These are phyloP conservation scores for Chloroceryle aenea DNA, from an alignment of 2,113 vertebrate genomes.

Conservation along the genomic window DNA sequence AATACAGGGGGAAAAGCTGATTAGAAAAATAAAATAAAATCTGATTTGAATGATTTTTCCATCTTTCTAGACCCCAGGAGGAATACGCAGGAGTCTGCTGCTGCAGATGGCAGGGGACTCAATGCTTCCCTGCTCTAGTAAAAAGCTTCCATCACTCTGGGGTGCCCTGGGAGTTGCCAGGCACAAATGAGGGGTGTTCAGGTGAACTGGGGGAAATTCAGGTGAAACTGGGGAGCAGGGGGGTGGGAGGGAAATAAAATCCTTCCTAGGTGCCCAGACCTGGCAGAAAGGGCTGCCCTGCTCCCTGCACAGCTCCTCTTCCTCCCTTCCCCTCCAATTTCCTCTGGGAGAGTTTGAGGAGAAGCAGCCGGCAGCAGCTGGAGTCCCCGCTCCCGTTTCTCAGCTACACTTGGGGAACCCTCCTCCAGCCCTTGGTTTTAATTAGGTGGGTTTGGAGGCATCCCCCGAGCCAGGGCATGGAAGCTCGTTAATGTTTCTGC, in stretches of 20 bases:
- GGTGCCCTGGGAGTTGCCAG: background rate
- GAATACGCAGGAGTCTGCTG: rapidly evolving
- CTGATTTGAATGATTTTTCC: background rate
- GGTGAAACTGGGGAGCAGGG: too few species aligned
- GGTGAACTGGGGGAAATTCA: too few species aligned
- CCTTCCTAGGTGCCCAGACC: rapidly evolving
- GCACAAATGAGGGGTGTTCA: rapidly evolving
- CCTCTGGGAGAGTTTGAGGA: background rate
- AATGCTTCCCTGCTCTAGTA: rapidly evolving
- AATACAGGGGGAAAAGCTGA: background rate
- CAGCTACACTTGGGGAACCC: background rate
- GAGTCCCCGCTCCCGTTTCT: background rate
- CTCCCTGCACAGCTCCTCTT: background rate
- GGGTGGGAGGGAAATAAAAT: background rate
- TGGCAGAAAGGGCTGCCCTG: background rate
- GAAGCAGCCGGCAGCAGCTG: background rate
- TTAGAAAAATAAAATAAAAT: background rate
- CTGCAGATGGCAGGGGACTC: background rate
- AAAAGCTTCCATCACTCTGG: background rate
- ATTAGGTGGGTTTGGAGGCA: background rate
- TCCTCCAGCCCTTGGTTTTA: background rate
- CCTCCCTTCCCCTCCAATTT: background rate
- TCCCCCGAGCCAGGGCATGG: background rate
- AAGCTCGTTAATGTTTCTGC: background rate
- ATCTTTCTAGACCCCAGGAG: background rate